Percentiles rank a stretch among this genome's conserved stretches.
These are phyloP conservation scores for Atrina japonica DNA, from an alignment of 2,888 invertebrate species.

Conservation along the genomic window DNA sequence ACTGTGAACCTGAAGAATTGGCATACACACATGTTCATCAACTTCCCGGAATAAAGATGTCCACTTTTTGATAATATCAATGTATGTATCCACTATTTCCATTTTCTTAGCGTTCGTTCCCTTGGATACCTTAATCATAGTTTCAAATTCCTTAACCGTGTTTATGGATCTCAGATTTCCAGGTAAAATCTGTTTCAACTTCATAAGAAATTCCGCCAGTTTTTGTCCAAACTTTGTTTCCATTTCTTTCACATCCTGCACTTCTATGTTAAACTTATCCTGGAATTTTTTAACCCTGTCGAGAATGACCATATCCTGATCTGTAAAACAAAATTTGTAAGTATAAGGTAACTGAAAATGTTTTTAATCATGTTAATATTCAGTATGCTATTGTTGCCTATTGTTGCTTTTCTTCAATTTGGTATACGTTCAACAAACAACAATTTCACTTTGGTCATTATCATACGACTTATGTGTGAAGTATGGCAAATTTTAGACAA, in stretches of 20 bases:
- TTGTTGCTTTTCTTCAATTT: no score
- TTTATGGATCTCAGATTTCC: constrained; percentile 47
- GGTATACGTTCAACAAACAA: no score
- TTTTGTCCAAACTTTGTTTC: constrained; percentile 65
- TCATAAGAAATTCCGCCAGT: constrained; percentile 66
- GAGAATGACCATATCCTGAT: constrained; percentile 59
- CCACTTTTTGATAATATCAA: constrained; percentile 53
- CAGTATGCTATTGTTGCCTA: no score
- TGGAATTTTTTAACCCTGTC: constrained; percentile 55
- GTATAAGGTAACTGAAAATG: no score
- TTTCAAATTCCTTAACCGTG: constrained; percentile 62
- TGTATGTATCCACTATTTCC: constrained; percentile 55
- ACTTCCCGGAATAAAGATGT: constrained; percentile 50
- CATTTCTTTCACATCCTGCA: constrained; percentile 59
- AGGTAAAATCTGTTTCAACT: constrained; percentile 63
- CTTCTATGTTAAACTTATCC: constrained; percentile 51
- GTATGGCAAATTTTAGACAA: no score
- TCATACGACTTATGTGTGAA: no score
- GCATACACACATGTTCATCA: constrained; percentile 58
- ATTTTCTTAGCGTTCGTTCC: constrained; percentile 50
- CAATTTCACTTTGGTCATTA: no score
- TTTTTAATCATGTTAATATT: no score
- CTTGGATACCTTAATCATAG: constrained; percentile 56
- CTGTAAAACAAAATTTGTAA: no score
- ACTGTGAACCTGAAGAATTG: constrained; percentile 65